Percentiles rank a stretch among this genome's conserved stretches.
Evolutionary conservation across 1,140 invertebrate species (phyloP).

Genomic region (Drosophila leontia): DNA sequence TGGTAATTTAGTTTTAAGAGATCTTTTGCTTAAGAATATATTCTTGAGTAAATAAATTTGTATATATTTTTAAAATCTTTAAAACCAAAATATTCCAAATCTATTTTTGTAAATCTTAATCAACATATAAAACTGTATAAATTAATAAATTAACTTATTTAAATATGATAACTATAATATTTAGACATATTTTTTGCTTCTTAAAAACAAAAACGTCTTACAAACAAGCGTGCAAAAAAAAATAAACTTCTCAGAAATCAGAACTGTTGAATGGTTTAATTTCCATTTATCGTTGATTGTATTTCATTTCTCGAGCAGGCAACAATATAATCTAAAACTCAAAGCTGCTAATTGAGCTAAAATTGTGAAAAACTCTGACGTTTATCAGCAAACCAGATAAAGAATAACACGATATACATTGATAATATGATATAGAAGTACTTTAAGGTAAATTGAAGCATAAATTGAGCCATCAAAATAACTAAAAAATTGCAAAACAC

Average conservation of each 20-base stretch:
- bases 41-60: too few relatives aligned
- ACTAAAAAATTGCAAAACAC: neutral
- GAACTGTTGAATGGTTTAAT: neutral
- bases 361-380: neutral
- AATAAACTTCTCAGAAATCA: neutral
- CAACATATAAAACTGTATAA: too few relatives aligned
- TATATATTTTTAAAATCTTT: too few relatives aligned
- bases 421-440: conserved; percentile 1
- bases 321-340: neutral
- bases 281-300: too few relatives aligned
- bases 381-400: conserved; percentile 1
- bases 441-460: conserved; percentile 1
- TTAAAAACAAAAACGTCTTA: neutral
- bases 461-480: conserved; percentile 15
- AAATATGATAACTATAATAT: too few relatives aligned
- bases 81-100: too few relatives aligned
- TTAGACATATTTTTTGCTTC: neutral
- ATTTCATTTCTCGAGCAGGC: neutral
- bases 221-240: neutral
- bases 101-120: too few relatives aligned
- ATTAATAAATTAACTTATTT: too few relatives aligned
- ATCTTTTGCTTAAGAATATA: too few relatives aligned
- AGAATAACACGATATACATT: neutral
- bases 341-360: neutral
- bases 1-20: neutral